phyloP scores from a whole-genome alignment of 2,888 invertebrate genomes.

The Metalampra italica region DNA sequence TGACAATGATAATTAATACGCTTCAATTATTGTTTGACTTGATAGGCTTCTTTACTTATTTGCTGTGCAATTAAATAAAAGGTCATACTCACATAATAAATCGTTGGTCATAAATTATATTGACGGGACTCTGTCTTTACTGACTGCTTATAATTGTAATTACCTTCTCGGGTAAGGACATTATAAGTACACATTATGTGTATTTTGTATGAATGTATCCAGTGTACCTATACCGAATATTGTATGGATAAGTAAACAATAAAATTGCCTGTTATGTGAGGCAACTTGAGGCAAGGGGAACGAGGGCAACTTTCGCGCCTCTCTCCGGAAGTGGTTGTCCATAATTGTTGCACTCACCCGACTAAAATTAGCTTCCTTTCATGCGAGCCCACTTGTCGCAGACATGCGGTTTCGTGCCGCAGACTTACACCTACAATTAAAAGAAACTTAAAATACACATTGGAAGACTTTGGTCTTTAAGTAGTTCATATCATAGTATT shows the following conservation, averaged over 20 bases:
- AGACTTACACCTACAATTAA: not conserved
- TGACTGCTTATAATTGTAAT: not conserved
- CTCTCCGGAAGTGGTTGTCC: conserved; percentile 58
- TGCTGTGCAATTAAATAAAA: conserved; percentile 29
- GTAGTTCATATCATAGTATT: too few relatives aligned
- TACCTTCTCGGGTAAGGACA: not conserved
- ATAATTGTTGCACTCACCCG: conserved; percentile 45
- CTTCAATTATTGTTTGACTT: conserved; percentile 25
- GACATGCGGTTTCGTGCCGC: conserved; percentile 4
- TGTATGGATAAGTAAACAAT: conserved; percentile 18
- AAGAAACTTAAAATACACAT: not conserved
- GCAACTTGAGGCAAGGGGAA: conserved; percentile 17
- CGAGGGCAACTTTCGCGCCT: conserved; percentile 54
- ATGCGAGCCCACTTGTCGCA: conserved; percentile 22
- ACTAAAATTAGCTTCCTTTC: conserved; percentile 39
- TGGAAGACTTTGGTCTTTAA: too few relatives aligned
- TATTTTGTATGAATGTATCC: not conserved
- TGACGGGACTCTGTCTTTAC: conserved; percentile 6
- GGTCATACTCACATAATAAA: conserved; percentile 31
- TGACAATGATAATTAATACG: conserved; percentile 29
- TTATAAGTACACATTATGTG: not conserved
- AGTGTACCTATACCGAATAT: not conserved
- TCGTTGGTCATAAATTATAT: conserved; percentile 21
- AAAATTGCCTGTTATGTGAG: conserved; percentile 8
- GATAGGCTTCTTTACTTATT: conserved; percentile 25